These are phyloP conservation scores for Manis pentadactyla DNA, from an alignment of 2,797 vertebrate genomes.

Conservation along the genomic window DNA sequence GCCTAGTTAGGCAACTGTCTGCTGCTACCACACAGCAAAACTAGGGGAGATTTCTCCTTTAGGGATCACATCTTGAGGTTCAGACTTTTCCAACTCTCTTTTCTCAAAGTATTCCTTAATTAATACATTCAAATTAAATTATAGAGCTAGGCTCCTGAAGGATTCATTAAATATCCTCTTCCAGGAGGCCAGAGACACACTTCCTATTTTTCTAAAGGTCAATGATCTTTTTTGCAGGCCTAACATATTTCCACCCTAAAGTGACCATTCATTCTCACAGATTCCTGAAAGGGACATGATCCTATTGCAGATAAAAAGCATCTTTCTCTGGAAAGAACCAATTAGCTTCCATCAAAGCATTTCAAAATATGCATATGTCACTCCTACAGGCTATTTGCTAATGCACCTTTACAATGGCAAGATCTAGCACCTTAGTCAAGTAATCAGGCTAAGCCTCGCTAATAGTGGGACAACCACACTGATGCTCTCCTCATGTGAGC, in stretches of 20 bases:
- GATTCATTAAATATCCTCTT: background rate
- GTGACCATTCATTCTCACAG: background rate
- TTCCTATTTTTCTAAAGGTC: background rate
- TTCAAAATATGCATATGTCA: background rate
- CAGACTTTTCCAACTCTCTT: background rate
- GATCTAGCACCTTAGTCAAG: background rate
- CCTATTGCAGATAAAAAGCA: background rate
- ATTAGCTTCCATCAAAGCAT: background rate
- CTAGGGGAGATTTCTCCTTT: background rate
- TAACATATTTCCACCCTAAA: background rate
- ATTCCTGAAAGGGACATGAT: background rate
- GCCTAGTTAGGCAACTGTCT: background rate
- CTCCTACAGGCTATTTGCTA: background rate
- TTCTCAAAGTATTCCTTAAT: background rate
- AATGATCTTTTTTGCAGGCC: background rate
- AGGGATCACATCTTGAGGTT: background rate
- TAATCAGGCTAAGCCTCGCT: background rate
- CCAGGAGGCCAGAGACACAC: background rate
- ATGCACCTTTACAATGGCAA: background rate
- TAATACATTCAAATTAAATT: background rate
- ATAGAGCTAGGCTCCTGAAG: background rate
- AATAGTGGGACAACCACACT: background rate
- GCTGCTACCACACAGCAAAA: background rate
- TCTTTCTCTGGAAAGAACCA: background rate
- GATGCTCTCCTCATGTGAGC: background rate